phyloP scores from a whole-genome alignment of 2,113 vertebrate genomes.

The Penelope pileata region DNA sequence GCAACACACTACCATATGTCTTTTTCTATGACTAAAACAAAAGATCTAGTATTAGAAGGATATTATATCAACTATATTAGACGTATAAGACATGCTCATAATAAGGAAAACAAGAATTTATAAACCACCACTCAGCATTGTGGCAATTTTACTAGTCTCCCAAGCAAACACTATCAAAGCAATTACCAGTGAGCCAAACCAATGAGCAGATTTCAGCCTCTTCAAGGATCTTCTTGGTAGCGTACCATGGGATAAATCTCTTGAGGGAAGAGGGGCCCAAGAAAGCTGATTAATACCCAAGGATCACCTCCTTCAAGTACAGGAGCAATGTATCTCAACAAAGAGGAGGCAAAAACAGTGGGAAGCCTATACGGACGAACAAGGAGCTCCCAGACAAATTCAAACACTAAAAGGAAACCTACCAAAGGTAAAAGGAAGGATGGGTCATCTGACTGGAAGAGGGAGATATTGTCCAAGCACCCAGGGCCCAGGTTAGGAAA shows the following conservation, averaged over 20 bases:
- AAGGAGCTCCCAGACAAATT: neutral
- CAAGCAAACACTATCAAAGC: neutral
- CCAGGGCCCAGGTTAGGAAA: neutral
- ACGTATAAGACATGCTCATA: neutral
- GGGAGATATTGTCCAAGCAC: neutral
- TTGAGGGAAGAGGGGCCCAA: neutral
- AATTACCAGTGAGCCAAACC: constrained; percentile 11
- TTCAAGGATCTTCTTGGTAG: neutral
- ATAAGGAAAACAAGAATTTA: neutral
- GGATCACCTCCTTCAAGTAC: neutral
- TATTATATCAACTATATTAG: neutral
- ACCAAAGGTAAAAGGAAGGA: neutral
- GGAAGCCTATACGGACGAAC: neutral
- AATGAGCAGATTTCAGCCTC: neutral
- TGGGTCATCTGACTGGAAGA: neutral
- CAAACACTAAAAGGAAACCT: neutral
- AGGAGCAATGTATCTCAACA: neutral
- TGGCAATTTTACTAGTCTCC: neutral
- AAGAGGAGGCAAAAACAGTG: neutral
- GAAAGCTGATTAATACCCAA: neutral
- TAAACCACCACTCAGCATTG: neutral
- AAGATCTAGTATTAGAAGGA: neutral
- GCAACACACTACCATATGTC: neutral
- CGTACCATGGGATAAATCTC: neutral
- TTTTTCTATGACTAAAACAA: neutral